A percentile compares a stretch with the other conserved stretches of the same genome.
phyloP scores from a whole-genome alignment of 92 coral and sea anemone genomes.

The Palythoa grandiflora region DNA sequence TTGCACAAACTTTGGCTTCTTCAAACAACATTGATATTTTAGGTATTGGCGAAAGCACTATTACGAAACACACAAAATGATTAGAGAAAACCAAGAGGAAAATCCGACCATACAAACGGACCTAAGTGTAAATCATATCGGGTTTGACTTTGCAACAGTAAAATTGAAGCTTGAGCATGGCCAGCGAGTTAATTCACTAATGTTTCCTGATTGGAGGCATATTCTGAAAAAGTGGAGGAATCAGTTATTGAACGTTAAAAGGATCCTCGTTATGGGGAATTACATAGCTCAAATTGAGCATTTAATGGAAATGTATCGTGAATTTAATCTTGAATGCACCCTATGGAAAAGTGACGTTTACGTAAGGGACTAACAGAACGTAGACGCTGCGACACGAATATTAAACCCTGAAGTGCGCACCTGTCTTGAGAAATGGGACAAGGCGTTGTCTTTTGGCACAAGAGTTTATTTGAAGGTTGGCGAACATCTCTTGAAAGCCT shows the following conservation, averaged over 20 bases:
- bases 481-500: conserved; percentile 7
- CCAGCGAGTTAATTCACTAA: too few relatives aligned
- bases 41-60: conserved; percentile 45
- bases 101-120: background rate
- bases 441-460: conserved; percentile 23
- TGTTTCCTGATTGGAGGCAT: conserved; percentile 61
- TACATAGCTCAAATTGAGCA: conserved; percentile 33
- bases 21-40: conserved; percentile 9
- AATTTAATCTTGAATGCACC: background rate
- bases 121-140: background rate
- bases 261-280: conserved; percentile 28
- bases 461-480: conserved; percentile 39
- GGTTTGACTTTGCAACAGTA: background rate
- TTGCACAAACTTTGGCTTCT: too few relatives aligned
- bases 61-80: background rate
- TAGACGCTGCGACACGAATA: conserved; percentile 1
- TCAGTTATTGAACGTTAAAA: conserved; percentile 36
- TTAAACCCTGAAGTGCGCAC: conserved; percentile 5
- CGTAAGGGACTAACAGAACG: conserved; percentile 15
- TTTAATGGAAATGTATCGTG: conserved; percentile 18
- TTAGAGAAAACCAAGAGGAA: too few relatives aligned
- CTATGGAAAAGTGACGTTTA: conserved; percentile 35
- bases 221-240: conserved; percentile 41
- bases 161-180: too few relatives aligned
- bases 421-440: conserved; percentile 15